Evolutionary conservation across 2,113 vertebrate species (phyloP).

Genomic region (Sapajus apella): DNA sequence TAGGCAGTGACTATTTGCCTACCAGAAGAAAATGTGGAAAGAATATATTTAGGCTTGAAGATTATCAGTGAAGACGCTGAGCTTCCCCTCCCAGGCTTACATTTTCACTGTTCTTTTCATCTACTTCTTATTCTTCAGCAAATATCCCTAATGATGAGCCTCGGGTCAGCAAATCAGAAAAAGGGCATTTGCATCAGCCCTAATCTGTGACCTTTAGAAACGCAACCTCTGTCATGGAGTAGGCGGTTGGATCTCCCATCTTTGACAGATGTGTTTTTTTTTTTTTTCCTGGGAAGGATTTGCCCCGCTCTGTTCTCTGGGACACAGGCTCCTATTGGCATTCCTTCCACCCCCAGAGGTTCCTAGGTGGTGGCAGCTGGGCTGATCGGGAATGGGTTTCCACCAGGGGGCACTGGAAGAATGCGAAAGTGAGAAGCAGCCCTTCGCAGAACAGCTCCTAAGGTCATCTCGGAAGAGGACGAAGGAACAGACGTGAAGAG

Average conservation of each 20-base stretch:
- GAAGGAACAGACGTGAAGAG: not conserved
- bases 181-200: not conserved
- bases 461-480: not conserved
- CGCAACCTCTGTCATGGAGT: rapidly evolving
- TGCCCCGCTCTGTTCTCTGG: rapidly evolving
- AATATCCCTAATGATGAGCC: not conserved
- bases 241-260: not conserved
- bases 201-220: conserved; percentile 38
- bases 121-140: conserved; percentile 18
- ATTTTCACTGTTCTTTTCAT: not conserved
- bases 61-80: not conserved
- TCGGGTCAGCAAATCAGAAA: not conserved
- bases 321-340: not conserved
- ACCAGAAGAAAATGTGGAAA: not conserved
- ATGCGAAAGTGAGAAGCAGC: not conserved
- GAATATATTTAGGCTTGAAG: not conserved
- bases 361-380: rapidly evolving
- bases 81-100: not conserved
- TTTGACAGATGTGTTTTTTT: not conserved
- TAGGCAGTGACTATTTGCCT: not conserved
- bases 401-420: not conserved
- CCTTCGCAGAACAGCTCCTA: not conserved
- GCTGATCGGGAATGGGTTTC: not conserved
- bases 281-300: not conserved
- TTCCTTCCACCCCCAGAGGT: not conserved